A percentile compares a stretch with the other conserved stretches of the same genome.
Conservation (phyloP, 2,888 invertebrate genomes). For the Syrista parreyssii region DNA sequence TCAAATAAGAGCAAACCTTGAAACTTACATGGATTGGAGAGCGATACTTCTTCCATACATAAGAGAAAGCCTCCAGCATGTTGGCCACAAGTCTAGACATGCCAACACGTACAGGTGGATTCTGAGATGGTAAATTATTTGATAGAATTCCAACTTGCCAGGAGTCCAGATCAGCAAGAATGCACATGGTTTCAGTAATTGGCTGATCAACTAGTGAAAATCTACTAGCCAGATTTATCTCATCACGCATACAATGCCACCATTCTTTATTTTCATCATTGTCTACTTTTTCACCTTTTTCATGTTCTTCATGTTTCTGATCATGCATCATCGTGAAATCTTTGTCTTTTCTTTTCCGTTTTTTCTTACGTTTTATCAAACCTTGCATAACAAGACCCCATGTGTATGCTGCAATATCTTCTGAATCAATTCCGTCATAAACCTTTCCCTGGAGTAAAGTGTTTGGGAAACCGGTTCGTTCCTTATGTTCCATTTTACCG, state of each 20-base stretch:
- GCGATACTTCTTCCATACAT: slow-evolving; percentile 78
- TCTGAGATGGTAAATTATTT: slow-evolving; percentile 48
- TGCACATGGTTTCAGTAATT: slow-evolving; percentile 82
- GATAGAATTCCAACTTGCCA: slow-evolving; percentile 73
- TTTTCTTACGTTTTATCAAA: slow-evolving; percentile 49
- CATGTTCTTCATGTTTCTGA: background rate
- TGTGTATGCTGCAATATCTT: slow-evolving; percentile 45
- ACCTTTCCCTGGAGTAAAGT: slow-evolving; percentile 47
- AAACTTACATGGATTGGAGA: slow-evolving; percentile 82
- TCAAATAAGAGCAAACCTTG: background rate
- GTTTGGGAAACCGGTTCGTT: slow-evolving; percentile 52
- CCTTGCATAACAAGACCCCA: slow-evolving; percentile 78
- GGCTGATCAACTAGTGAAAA: slow-evolving; percentile 73
- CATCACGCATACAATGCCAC: slow-evolving; percentile 56
- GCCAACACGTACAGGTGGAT: slow-evolving; percentile 70
- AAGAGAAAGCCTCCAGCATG: slow-evolving; percentile 84
- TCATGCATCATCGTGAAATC: slow-evolving; percentile 22
- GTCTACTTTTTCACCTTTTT: background rate
- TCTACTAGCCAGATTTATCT: slow-evolving; percentile 52
- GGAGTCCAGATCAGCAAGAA: slow-evolving; percentile 82
- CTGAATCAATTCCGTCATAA: slow-evolving; percentile 9
- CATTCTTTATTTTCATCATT: slow-evolving; percentile 39
- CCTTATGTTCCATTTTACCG: slow-evolving; percentile 5
- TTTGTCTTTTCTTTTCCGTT: slow-evolving; percentile 16
- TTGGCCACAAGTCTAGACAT: slow-evolving; percentile 86